Evolutionary conservation across 2,113 vertebrate species (phyloP).

Genomic region (Eurystomus gularis): DNA sequence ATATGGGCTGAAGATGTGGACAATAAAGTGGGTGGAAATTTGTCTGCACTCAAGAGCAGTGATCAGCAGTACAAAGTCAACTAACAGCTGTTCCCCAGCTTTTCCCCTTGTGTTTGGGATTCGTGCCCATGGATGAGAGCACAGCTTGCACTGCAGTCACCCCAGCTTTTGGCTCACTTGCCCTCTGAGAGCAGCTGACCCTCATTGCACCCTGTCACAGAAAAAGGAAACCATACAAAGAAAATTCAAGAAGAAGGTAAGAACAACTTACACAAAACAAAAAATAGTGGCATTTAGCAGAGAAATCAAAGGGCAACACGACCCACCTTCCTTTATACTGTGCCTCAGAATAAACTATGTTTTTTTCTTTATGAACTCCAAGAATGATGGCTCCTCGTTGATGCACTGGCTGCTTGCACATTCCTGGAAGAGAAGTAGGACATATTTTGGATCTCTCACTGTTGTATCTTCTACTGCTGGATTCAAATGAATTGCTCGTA

Average conservation of each 20-base stretch:
- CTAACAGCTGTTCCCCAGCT: neutral
- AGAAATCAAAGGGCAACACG: neutral
- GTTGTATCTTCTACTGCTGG: neutral
- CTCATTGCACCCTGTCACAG: rapidly evolving
- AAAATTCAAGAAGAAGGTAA: neutral
- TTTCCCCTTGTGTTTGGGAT: neutral
- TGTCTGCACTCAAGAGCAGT: neutral
- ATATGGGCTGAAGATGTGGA: rapidly evolving
- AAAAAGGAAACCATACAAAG: neutral
- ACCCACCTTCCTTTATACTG: neutral
- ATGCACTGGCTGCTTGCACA: neutral
- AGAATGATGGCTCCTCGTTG: neutral
- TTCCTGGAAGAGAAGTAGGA: neutral
- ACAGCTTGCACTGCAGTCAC: neutral
- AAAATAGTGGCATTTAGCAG: neutral
- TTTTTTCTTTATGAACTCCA: neutral
- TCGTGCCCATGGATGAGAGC: neutral
- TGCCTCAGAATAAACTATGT: neutral
- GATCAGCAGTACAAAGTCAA: neutral
- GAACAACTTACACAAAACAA: neutral
- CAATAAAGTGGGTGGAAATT: neutral
- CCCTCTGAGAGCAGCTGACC: neutral
- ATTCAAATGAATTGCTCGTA: neutral
- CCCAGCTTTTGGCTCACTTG: neutral
- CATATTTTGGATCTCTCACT: neutral